Conservation (phyloP, 2,797 vertebrate genomes). For the Pipistrellus pipistrellus region DNA sequence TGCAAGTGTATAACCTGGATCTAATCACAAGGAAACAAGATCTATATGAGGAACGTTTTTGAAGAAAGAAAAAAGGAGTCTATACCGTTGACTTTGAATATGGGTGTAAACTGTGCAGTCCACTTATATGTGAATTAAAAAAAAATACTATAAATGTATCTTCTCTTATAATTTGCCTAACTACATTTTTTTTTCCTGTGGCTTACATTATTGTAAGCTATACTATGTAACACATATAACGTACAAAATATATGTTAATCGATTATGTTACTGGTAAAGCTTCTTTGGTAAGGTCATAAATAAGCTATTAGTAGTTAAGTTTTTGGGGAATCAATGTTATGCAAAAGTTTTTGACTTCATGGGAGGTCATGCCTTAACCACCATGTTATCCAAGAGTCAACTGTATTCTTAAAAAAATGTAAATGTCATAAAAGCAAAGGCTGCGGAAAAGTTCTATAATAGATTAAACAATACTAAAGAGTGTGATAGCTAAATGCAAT, state of each 20-base stretch:
- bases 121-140: not conserved
- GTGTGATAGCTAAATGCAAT: slow-evolving; percentile 27
- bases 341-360: not conserved
- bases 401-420: slow-evolving; percentile 17
- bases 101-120: not conserved
- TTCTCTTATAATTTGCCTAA: not conserved
- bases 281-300: not conserved
- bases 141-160: not conserved
- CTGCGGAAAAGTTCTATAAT: not conserved
- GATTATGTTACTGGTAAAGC: not conserved
- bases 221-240: not conserved
- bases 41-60: slow-evolving; percentile 25
- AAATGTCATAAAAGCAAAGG: slow-evolving; percentile 9
- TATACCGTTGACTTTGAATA: not conserved
- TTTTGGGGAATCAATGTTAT: not conserved
- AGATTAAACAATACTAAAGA: slow-evolving; percentile 4
- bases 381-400: not conserved
- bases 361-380: not conserved
- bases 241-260: not conserved
- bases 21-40: slow-evolving; percentile 30
- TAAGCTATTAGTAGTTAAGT: not conserved
- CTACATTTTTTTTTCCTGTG: not conserved
- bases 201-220: not conserved
- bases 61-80: not conserved
- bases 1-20: not conserved